A percentile compares a stretch with the other conserved stretches of the same genome.
Conservation (phyloP, 2,797 vertebrate species). For the Intellagama lesueurii region DNA sequence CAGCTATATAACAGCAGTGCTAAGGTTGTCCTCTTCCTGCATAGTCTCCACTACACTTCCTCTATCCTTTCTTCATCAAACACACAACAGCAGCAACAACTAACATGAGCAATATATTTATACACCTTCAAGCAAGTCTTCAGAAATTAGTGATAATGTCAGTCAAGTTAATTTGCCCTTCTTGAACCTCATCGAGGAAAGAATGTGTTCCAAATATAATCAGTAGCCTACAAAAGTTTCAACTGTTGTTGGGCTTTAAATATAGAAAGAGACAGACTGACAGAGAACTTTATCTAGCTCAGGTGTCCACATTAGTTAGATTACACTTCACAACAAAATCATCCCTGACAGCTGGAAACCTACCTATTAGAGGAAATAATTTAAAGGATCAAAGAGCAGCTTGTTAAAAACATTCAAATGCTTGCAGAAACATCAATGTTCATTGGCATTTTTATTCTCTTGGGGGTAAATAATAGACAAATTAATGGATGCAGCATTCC, state of each 20-base stretch:
- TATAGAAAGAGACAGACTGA: slow-evolving; percentile 43
- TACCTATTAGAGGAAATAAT: slow-evolving; percentile 64
- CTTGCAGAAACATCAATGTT: slow-evolving; percentile 17
- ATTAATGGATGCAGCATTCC: slow-evolving; percentile 20
- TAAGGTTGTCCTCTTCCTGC: not conserved
- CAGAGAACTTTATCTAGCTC: slow-evolving; percentile 51
- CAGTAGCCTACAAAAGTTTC: slow-evolving; percentile 36
- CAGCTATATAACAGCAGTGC: not conserved
- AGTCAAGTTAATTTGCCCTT: slow-evolving; percentile 49
- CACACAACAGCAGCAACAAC: not conserved
- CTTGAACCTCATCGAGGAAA: slow-evolving; percentile 45
- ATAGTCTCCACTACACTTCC: not conserved
- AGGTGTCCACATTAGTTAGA: slow-evolving; percentile 38
- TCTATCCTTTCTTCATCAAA: not conserved
- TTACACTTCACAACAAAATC: slow-evolving; percentile 55
- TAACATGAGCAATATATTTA: not conserved
- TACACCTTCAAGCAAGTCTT: slow-evolving; percentile 18
- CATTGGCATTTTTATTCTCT: slow-evolving; percentile 35
- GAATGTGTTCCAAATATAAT: slow-evolving; percentile 53
- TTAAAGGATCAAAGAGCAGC: slow-evolving; percentile 60
- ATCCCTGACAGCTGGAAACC: slow-evolving; percentile 59
- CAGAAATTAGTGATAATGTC: slow-evolving; percentile 42
- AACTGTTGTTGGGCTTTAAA: slow-evolving; percentile 45
- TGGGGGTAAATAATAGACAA: slow-evolving; percentile 3
- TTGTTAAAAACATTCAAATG: slow-evolving; percentile 61